phyloP scores from a whole-genome alignment of 1,140 invertebrate species.

The Papilio polyxenes region DNA sequence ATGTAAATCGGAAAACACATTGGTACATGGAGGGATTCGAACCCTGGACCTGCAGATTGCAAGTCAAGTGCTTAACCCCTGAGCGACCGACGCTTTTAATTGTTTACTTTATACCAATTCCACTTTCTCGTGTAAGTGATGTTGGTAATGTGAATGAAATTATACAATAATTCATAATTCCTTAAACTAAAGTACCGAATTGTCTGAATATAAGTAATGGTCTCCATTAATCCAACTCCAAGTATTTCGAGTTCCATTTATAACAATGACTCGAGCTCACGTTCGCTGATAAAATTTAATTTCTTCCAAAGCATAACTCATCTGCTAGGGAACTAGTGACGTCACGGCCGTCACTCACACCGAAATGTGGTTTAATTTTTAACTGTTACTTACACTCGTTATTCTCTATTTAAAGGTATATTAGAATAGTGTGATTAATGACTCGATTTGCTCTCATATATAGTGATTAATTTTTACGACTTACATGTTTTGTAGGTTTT shows the following conservation, averaged over 20 bases:
- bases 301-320: slow-evolving; percentile 10
- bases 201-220: slow-evolving; percentile 11
- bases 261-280: not conserved
- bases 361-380: slow-evolving; percentile 3
- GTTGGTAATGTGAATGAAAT: too few species aligned
- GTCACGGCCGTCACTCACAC: slow-evolving; percentile 20
- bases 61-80: too few species aligned
- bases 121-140: too few species aligned
- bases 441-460: not conserved
- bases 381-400: not conserved
- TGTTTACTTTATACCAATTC: too few species aligned
- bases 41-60: too few species aligned
- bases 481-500: too few species aligned
- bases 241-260: slow-evolving; percentile 3
- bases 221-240: not conserved
- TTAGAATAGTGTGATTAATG: not conserved
- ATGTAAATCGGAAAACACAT: too few species aligned
- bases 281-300: slow-evolving; percentile 5
- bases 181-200: slow-evolving; percentile 5
- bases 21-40: too few species aligned
- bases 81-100: too few species aligned
- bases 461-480: too few species aligned
- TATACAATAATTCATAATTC: not conserved
- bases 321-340: not conserved
- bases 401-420: not conserved